Base-by-base conservation (phyloP, 2,888 invertebrate species). In the Elegia similella region DNA sequence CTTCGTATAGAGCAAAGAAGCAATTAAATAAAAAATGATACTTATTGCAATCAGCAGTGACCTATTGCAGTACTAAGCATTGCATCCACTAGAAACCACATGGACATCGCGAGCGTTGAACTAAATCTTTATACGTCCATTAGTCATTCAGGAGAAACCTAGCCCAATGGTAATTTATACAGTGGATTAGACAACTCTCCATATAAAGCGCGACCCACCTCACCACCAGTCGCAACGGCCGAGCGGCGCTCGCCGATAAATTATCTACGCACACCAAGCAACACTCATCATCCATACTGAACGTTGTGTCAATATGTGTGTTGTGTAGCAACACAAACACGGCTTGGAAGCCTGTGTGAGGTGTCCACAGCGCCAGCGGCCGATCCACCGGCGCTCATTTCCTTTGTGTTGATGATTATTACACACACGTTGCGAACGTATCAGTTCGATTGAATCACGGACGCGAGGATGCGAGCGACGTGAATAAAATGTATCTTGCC, bases 121-220 rank as follows among this genome's bases (percentile, higher is more conserved):
- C 80, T 80, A 81, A 84, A 82, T 84, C 82, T 80, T 82, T 76
- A 80, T 79, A 79, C 75, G 79, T 75, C 74, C 76, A 84, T 82
- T 86, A 84, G 80, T 80, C 80, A 86, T 85, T 85, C 81, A 84
- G 80, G 86, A 85, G 88, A 87, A 87, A 88, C 86, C 80, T 82
- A 83, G 77, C 66, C 74, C 75, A 74, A 62, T 80, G 76, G 84
- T 82, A 81, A 88, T 89, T 81, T 85, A 86, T 88, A 78, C 85
- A 80, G 75, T 74, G 75, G 80, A 85, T 86, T 81, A 85, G 82
- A 86, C 86, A 80, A 82, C 81, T 85, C 80, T 82, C 88, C 86
- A 83, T 88, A 84, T 88, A 84, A 84, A 87, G 86, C 78, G 79
- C 79, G 82, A 80, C 81, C 82, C 76, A 76, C 77, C 83, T 80